phyloP scores from a whole-genome alignment of 2,888 invertebrate genomes.

The Atethmia centrago region DNA sequence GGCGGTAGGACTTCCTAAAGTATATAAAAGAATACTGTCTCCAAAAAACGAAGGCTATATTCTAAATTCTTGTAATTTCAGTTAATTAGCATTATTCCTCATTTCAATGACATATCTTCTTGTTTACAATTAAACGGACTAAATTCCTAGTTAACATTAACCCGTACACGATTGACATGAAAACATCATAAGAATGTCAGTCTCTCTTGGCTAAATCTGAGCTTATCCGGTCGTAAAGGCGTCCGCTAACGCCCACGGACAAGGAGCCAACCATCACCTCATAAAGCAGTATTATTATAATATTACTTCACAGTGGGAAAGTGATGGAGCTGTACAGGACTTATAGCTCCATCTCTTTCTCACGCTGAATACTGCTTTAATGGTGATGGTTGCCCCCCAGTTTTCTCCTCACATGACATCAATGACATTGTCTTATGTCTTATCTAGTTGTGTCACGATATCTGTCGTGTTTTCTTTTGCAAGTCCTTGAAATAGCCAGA shows the following conservation, averaged over 20 bases:
- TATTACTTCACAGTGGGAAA: too few species aligned
- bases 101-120: background rate
- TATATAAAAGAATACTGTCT: too few species aligned
- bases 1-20: too few species aligned
- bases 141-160: conserved; percentile 7
- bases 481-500: background rate
- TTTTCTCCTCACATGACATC: conserved; percentile 2
- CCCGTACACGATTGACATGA: background rate
- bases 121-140: background rate
- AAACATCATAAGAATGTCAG: conserved; percentile 25
- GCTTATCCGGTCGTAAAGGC: conserved; percentile 38
- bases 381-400: too few species aligned
- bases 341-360: too few species aligned
- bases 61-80: background rate
- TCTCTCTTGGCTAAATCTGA: conserved; percentile 9
- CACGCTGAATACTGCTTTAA: too few species aligned
- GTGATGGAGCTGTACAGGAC: too few species aligned
- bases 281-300: too few species aligned
- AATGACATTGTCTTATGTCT: conserved; percentile 13
- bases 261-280: too few species aligned
- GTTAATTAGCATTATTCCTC: background rate
- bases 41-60: background rate
- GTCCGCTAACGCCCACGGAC: conserved; percentile 35
- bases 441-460: conserved; percentile 21
- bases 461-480: background rate